Evolutionary conservation across 2,797 vertebrate genomes (phyloP).

Genomic region (Pangasius larnaudii): DNA sequence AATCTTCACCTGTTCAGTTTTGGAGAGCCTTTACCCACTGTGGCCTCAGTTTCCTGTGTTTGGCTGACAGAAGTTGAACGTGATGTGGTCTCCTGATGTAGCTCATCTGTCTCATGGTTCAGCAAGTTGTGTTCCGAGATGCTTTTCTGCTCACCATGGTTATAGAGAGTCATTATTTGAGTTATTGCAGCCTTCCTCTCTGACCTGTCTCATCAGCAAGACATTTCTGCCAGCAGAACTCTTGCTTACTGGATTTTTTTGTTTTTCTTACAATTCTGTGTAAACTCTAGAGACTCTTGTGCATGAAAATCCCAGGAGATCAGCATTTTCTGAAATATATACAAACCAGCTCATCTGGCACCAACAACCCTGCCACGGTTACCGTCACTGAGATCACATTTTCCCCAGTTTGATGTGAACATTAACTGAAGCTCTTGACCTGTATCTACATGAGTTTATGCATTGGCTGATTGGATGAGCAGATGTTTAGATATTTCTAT

Average conservation of each 20-base stretch:
- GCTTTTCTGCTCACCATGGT: not conserved
- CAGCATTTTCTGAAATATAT: not conserved
- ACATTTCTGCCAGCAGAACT: not conserved
- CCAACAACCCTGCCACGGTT: not conserved
- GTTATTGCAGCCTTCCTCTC: not conserved
- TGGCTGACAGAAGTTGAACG: not conserved
- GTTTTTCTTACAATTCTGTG: not conserved
- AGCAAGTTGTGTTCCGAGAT: not conserved
- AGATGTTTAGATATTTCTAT: not conserved
- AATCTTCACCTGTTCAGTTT: not conserved
- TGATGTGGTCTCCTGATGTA: no score
- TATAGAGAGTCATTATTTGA: not conserved
- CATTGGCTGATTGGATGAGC: not conserved
- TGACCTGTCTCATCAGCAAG: not conserved
- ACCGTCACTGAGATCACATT: not conserved
- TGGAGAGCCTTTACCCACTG: not conserved
- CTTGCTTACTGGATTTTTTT: not conserved
- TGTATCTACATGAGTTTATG: not conserved
- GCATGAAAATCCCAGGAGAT: not conserved
- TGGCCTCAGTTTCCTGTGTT: not conserved
- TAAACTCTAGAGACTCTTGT: not conserved
- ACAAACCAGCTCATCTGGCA: not conserved
- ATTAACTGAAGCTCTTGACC: not conserved
- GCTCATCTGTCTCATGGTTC: not conserved
- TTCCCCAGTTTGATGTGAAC: not conserved